These are phyloP conservation scores for Aphelocoma californica DNA, from an alignment of 2,797 vertebrate genomes.

Conservation along the genomic window DNA sequence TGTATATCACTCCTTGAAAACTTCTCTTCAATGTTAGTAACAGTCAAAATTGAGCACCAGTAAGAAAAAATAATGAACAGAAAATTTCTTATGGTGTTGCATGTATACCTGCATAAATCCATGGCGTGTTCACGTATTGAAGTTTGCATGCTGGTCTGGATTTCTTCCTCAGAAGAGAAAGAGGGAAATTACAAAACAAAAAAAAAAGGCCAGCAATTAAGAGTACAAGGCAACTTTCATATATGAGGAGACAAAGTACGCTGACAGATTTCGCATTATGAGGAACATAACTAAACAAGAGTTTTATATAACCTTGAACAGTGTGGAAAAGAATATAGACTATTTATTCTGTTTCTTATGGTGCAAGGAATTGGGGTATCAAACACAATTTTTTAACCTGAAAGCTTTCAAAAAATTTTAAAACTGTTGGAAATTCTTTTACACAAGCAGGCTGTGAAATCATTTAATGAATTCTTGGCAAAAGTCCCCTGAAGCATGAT, in stretches of 20 bases:
- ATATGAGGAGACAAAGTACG: not conserved
- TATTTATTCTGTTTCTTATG: not conserved
- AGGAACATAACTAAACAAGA: not conserved
- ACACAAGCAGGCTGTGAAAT: not conserved
- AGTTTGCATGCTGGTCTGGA: not conserved
- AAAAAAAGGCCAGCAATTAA: not conserved
- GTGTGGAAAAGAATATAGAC: not conserved
- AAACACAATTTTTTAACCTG: not conserved
- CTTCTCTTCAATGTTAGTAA: not conserved
- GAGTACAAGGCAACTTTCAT: not conserved
- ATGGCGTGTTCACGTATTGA: rapidly evolving
- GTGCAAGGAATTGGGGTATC: not conserved
- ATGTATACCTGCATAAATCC: not conserved
- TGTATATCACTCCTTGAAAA: not conserved
- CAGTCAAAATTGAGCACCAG: not conserved
- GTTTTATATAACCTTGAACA: not conserved
- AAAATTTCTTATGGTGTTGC: not conserved
- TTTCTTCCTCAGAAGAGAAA: not conserved
- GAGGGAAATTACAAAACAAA: not conserved
- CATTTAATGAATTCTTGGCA: not conserved
- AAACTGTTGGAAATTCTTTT: not conserved
- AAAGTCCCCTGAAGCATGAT: not conserved
- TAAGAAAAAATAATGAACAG: not conserved
- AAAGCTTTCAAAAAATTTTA: not conserved
- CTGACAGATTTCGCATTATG: rapidly evolving